phyloP scores from a whole-genome alignment of 1,140 invertebrate species.

The Danaus plexippus region DNA sequence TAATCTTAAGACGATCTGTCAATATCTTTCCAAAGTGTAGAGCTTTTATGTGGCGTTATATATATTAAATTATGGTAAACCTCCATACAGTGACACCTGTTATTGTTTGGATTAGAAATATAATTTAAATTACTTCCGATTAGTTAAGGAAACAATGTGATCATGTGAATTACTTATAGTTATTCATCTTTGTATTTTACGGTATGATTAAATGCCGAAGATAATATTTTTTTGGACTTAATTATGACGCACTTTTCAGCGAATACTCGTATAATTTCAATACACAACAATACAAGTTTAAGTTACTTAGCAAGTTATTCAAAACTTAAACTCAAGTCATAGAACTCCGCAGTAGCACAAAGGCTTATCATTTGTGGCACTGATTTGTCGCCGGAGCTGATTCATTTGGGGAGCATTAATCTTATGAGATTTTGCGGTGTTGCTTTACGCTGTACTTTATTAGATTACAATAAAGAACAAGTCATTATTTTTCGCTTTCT shows the following conservation, averaged over 20 bases:
- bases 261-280: too few species aligned
- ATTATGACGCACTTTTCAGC: background rate
- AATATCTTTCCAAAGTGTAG: conserved; percentile 5
- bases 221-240: too few species aligned
- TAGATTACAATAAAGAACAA: background rate
- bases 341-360: too few species aligned
- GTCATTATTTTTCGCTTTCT: too few species aligned
- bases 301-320: conserved; percentile 3
- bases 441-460: background rate
- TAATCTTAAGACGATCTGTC: conserved; percentile 9
- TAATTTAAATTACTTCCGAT: too few species aligned
- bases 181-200: too few species aligned
- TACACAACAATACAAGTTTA: conserved; percentile 1
- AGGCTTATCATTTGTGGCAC: conserved; percentile 6
- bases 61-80: background rate
- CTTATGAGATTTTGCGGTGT: conserved; percentile 16
- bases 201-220: too few species aligned
- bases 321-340: conserved; percentile 4
- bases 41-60: background rate
- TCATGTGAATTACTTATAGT: too few species aligned
- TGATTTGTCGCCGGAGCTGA: conserved; percentile 58
- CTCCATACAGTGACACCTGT: too few species aligned
- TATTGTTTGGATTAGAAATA: too few species aligned
- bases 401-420: conserved; percentile 57
- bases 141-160: too few species aligned